phyloP scores from a whole-genome alignment of 2,113 vertebrate genomes.

The Varanus komodoensis region DNA sequence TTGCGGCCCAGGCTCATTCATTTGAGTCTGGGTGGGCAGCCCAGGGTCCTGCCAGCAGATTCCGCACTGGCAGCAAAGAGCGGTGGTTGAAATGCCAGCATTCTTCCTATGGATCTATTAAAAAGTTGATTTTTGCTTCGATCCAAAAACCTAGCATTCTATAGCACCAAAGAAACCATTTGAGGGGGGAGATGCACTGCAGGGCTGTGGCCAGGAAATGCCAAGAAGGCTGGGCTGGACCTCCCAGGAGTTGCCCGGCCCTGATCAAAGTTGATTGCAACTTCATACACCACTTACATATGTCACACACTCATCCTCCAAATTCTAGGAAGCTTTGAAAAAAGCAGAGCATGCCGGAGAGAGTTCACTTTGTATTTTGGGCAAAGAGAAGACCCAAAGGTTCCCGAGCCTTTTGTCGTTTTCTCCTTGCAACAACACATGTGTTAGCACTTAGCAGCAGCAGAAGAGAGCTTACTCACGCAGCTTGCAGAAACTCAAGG shows the following conservation, averaged over 20 bases:
- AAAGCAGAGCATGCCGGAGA: conserved; percentile 58
- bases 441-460: conserved; percentile 76
- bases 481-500: conserved; percentile 53
- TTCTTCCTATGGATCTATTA: too few relatives aligned
- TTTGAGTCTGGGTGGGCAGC: too few relatives aligned
- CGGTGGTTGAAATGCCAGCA: too few relatives aligned
- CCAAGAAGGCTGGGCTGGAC: too few relatives aligned
- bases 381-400: conserved; percentile 42
- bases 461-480: conserved; percentile 58
- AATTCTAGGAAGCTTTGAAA: conserved; percentile 63
- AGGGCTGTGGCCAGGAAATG: too few relatives aligned
- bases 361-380: conserved; percentile 55
- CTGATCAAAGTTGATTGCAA: neutral
- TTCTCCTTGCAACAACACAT: conserved; percentile 59
- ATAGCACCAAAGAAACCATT: too few relatives aligned
- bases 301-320: neutral
- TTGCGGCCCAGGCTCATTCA: too few relatives aligned
- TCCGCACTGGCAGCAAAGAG: too few relatives aligned
- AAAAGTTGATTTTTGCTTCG: too few relatives aligned
- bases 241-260: neutral
- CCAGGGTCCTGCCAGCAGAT: too few relatives aligned
- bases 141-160: too few relatives aligned
- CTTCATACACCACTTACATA: neutral
- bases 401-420: conserved; percentile 34
- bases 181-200: too few relatives aligned